A percentile compares a stretch with the other conserved stretches of the same genome.
These are phyloP conservation scores for Brachypteracias leptosomus DNA, from an alignment of 2,113 vertebrate genomes.

Conservation along the genomic window DNA sequence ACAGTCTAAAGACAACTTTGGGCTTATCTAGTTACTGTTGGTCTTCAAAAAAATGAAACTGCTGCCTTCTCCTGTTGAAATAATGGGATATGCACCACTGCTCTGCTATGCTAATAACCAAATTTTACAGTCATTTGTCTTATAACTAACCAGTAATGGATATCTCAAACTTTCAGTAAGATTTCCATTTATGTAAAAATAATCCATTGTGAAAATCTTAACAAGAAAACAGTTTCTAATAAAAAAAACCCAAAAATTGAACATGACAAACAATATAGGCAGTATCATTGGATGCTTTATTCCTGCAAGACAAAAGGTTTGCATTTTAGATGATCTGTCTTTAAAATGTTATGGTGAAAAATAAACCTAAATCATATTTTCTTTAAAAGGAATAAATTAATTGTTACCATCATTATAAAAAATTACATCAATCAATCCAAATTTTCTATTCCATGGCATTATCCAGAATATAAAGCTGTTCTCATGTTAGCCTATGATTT, in stretches of 20 bases:
- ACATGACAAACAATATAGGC: not conserved
- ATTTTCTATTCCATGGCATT: slow-evolving; percentile 74
- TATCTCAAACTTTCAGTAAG: not conserved
- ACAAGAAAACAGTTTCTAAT: not conserved
- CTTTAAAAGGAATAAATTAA: slow-evolving; percentile 73
- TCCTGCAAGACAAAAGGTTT: slow-evolving; percentile 15
- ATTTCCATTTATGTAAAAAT: not conserved
- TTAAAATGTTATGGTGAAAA: slow-evolving; percentile 46
- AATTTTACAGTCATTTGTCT: slow-evolving; percentile 1
- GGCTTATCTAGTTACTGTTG: not conserved
- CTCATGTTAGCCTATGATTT: slow-evolving; percentile 66
- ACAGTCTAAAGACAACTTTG: not conserved
- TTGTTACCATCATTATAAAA: slow-evolving; percentile 75
- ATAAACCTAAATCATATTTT: slow-evolving; percentile 67
- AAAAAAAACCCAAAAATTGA: not conserved
- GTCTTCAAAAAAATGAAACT: not conserved
- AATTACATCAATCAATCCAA: slow-evolving; percentile 78
- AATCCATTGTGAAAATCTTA: not conserved
- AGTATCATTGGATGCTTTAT: not conserved
- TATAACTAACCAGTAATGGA: not conserved
- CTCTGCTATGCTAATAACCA: not conserved
- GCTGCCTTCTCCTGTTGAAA: not conserved
- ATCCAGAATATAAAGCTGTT: slow-evolving; percentile 66
- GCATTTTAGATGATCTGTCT: slow-evolving; percentile 9
- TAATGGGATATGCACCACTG: not conserved